A percentile compares a stretch with the other conserved stretches of the same genome.
Conservation (phyloP, 2,797 vertebrate genomes). For the Gouania willdenowi region DNA sequence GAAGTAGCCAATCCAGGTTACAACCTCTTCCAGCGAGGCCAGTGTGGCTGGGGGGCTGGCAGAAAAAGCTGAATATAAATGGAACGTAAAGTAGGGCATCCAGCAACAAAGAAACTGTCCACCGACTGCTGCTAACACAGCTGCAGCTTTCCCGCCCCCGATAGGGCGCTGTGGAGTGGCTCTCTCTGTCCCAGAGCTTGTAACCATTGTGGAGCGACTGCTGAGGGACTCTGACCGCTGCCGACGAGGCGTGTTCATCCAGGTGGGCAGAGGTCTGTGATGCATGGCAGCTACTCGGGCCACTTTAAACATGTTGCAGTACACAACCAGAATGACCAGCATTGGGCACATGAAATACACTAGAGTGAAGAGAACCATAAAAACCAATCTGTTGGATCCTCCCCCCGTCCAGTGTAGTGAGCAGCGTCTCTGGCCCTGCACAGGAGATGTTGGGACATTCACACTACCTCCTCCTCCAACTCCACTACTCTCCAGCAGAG, state of each 20-base stretch:
- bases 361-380: conserved; percentile 88
- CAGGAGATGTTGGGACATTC: conserved; percentile 43
- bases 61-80: conserved; percentile 86
- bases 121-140: conserved; percentile 89
- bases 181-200: conserved; percentile 81
- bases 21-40: conserved; percentile 86
- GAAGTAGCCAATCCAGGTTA: conserved; percentile 97
- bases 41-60: conserved; percentile 79
- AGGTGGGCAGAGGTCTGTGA: conserved; percentile 90
- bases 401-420: conserved; percentile 90
- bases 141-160: conserved; percentile 90
- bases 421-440: conserved; percentile 78
- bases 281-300: conserved; percentile 96
- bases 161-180: conserved; percentile 88
- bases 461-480: conserved; percentile 47
- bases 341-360: conserved; percentile 94
- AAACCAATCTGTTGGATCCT: conserved; percentile 86
- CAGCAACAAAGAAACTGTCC: conserved; percentile 97
- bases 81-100: conserved; percentile 97
- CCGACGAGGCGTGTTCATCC: conserved; percentile 89
- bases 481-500: conserved; percentile 53
- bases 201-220: conserved; percentile 95
- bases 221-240: conserved; percentile 91
- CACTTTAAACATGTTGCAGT: conserved; percentile 98
- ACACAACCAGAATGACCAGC: conserved; percentile 91